Base-by-base conservation (phyloP, 2,113 vertebrate genomes). In the Andinoacara biseriatus region DNA sequence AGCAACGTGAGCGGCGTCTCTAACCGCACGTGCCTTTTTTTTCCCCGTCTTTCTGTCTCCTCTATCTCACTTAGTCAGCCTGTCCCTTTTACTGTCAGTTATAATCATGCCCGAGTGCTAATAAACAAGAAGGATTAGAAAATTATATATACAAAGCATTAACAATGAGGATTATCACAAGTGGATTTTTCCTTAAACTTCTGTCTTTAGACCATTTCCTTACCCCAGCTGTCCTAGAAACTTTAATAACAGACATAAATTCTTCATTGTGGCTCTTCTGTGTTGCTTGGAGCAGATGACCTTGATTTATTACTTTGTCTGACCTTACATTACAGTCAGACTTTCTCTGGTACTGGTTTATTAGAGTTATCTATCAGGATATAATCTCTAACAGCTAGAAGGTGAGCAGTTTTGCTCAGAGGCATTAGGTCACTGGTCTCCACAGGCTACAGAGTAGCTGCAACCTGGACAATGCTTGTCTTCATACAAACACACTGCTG, bases 181-280 rank as follows among this genome's bases (percentile, higher is more conserved):
- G 7, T 52, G 14, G 38, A 63, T n/a, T 80, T 87, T 33, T 60
- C 43, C 76, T 26, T 26, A 43, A 40, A 59, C 15, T 38, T 76
- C 3, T 63, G 33, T 40, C 43, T 22, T 15, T 15, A 43, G 31
- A 65, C 18, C 29, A 2, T 52, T 58, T 10, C 10, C 22, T 58
- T 26, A 11, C 0, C 0, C 10, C 15, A 2, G 38, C n/a, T 49
- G 2, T 11, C 26, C 7, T 7, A n/a, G n/a, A 77, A 54, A 40
- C 74, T 75, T 67, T 54, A 86, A 62, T 86, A 78, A 63, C 13
- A 14, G 2, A 26, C 65, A 85, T 20, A 2, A 65, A 84, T 92
- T 80, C 57, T 87, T 84, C 22, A 85, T 83, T 58, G 52, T 74
- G 80, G 46, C 20, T 46, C 59, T 60, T 56, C 43, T 46, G 38